A percentile compares a stretch with the other conserved stretches of the same genome.
Evolutionary conservation across 2,113 vertebrate species (phyloP).

Genomic region (Phycodurus eques): DNA sequence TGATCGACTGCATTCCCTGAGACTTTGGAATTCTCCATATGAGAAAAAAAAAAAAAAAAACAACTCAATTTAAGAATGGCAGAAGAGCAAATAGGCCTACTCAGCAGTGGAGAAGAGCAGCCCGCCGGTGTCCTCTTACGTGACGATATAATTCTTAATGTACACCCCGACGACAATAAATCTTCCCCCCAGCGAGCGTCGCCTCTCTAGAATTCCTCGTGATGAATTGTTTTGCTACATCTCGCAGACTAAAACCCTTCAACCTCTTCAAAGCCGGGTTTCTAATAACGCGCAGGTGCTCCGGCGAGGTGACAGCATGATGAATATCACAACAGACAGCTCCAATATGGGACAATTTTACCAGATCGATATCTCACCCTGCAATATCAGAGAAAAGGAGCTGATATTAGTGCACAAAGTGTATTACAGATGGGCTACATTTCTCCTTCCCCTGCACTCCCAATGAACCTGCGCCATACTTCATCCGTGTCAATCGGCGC

Average conservation of each 20-base stretch:
- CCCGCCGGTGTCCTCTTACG: constrained; percentile 65
- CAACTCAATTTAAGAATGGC: constrained; percentile 66
- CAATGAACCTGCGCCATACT: constrained; percentile 92
- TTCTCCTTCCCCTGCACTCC: constrained; percentile 91
- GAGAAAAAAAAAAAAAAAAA: constrained; percentile 34
- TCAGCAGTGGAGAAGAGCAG: constrained; percentile 72
- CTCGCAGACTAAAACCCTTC: constrained; percentile 91
- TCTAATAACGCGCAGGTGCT: constrained; percentile 98
- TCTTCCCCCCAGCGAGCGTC: constrained; percentile 71
- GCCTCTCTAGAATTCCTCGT: constrained; percentile 78
- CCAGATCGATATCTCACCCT: constrained; percentile 97
- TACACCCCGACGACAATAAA: constrained; percentile 75
- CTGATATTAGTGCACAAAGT: constrained; percentile 99
- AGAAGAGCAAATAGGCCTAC: constrained; percentile 68
- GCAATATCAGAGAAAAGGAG: constrained; percentile 99
- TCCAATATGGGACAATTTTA: constrained; percentile 99
- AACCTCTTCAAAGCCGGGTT: constrained; percentile 87
- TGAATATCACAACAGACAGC: constrained; percentile 99
- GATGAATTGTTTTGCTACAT: constrained; percentile 95
- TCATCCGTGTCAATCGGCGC: constrained; percentile 85
- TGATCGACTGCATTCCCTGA: constrained; percentile 24
- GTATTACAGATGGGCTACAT: constrained; percentile 99
- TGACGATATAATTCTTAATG: constrained; percentile 82
- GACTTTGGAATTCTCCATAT: constrained; percentile 32
- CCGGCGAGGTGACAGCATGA: constrained; percentile 96